phyloP scores from a whole-genome alignment of 1,140 invertebrate genomes.

The Drosophila varians region DNA sequence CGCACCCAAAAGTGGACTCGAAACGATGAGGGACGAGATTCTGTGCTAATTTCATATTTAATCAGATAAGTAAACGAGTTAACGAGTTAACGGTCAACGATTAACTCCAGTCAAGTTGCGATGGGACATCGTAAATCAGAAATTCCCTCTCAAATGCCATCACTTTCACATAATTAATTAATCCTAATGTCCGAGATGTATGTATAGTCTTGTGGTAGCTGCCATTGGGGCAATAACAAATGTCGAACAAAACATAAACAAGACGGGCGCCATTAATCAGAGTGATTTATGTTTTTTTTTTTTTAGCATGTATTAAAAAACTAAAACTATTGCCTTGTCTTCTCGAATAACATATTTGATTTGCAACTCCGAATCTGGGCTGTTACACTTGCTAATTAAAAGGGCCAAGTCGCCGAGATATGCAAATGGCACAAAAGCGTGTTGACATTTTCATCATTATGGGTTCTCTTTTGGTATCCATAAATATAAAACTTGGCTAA shows the following conservation, averaged over 20 bases:
- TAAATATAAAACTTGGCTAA: conserved; percentile 43
- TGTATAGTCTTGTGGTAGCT: conserved; percentile 46
- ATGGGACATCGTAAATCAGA: conserved; percentile 7
- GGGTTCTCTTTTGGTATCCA: conserved; percentile 36
- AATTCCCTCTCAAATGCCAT: conserved; percentile 36
- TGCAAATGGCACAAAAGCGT: conserved; percentile 24
- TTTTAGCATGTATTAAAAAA: not conserved
- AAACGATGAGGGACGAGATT: not conserved
- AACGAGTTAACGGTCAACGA: conserved; percentile 1
- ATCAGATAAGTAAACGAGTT: conserved; percentile 5
- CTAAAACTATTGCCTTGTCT: conserved; percentile 27
- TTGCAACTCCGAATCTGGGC: not conserved
- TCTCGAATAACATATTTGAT: not conserved
- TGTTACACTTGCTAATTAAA: conserved; percentile 37
- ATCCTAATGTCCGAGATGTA: conserved; percentile 24
- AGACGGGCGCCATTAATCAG: conserved; percentile 61
- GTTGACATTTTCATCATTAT: conserved; percentile 45
- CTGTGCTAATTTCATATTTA: conserved; percentile 14
- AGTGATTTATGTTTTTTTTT: conserved; percentile 51
- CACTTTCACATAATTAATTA: conserved; percentile 65
- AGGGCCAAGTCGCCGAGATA: conserved; percentile 17
- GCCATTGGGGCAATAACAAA: conserved; percentile 27
- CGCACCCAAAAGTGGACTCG: no score
- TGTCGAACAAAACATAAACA: conserved; percentile 55
- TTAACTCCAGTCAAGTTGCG: not conserved